These are phyloP conservation scores for crab-eating macaque (Macaca fascicularis) DNA, from an alignment of 2,113 vertebrate genomes.

Conservation along the genomic window T2T-MFA8v1.1 NC_088377.1:56554001-56554500, in stretches of 20 bases:
- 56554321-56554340: neutral
- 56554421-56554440: neutral
- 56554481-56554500: slow-evolving; percentile 7
- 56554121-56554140: neutral
- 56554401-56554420: neutral
- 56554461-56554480: neutral
- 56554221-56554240: neutral
- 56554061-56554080: neutral
- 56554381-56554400: neutral
- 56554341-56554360: neutral
- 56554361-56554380: neutral
- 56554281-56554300: fast-evolving
- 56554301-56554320: neutral
- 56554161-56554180: neutral
- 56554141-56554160: neutral
- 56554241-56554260: neutral
- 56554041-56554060: slow-evolving; percentile 15
- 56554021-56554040: neutral
- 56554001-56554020: neutral
- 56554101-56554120: neutral
- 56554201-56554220: neutral
- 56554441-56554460: neutral
- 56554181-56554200: neutral
- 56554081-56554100: neutral
- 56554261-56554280: neutral